These are phyloP conservation scores for Arbacia lixula DNA, from an alignment of 53 echinoderm and acorn worm species.

Conservation along the genomic window DNA sequence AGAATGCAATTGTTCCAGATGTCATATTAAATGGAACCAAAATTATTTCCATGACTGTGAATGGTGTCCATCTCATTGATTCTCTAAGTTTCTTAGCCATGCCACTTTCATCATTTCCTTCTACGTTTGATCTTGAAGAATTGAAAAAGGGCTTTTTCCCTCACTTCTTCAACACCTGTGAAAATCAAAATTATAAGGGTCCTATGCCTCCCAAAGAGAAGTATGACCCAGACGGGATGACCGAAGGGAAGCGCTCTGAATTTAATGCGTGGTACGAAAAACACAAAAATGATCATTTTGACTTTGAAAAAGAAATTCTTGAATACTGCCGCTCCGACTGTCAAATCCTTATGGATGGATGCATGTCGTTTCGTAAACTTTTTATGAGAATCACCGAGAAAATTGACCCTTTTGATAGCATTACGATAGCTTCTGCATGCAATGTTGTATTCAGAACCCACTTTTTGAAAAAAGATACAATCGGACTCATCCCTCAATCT, in stretches of 20 bases:
- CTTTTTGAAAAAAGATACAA: neutral
- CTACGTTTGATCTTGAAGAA: slow-evolving; percentile 41
- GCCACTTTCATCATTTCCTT: slow-evolving; percentile 44
- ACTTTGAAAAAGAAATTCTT: slow-evolving; percentile 48
- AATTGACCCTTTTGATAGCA: neutral
- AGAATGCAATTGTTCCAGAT: slow-evolving; percentile 35
- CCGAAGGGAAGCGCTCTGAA: neutral
- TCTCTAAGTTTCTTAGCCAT: slow-evolving; percentile 60
- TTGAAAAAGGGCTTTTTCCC: slow-evolving; percentile 63
- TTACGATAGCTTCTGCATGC: slow-evolving; percentile 6
- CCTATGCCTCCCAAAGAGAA: neutral
- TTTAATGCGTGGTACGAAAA: slow-evolving; percentile 42
- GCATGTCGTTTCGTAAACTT: slow-evolving; percentile 25
- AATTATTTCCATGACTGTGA: slow-evolving; percentile 16
- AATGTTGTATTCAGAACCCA: neutral
- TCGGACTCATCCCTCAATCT: neutral
- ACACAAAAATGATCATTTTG: slow-evolving; percentile 9
- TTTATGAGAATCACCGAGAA: slow-evolving; percentile 30
- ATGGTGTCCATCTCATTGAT: slow-evolving; percentile 39
- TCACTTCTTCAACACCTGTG: slow-evolving; percentile 48
- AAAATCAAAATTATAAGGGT: slow-evolving; percentile 24
- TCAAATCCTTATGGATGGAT: slow-evolving; percentile 38
- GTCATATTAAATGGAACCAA: slow-evolving; percentile 48
- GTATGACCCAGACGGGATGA: slow-evolving; percentile 41
- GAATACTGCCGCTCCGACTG: slow-evolving; percentile 49